These are phyloP conservation scores for Prolemur simus DNA, from an alignment of 2,113 vertebrate genomes.

Conservation along the genomic window DNA sequence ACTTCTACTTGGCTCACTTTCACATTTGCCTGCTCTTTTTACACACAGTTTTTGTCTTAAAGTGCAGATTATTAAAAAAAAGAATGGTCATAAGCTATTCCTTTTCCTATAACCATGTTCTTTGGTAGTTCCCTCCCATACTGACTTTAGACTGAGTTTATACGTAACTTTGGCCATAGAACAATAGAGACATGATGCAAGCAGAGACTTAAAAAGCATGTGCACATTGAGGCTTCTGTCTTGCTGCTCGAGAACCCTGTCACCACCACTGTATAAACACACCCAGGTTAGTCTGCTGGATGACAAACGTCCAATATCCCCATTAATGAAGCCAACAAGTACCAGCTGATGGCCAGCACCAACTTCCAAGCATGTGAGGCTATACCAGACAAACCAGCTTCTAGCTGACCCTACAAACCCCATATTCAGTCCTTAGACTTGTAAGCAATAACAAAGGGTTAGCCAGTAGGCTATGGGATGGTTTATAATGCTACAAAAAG, in stretches of 20 bases:
- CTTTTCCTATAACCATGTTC: neutral
- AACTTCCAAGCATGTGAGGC: neutral
- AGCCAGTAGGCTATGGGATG: neutral
- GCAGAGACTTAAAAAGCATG: neutral
- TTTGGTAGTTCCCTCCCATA: neutral
- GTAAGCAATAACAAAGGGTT: neutral
- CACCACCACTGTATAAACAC: neutral
- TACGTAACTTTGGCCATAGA: neutral
- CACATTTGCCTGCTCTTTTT: neutral
- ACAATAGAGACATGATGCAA: neutral
- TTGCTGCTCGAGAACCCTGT: neutral
- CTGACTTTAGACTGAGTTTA: neutral
- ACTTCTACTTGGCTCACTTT: neutral
- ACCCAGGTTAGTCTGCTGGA: neutral
- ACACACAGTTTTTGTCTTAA: neutral
- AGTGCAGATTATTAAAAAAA: neutral
- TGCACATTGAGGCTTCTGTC: neutral
- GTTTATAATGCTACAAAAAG: neutral
- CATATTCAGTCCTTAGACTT: neutral
- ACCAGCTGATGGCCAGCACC: neutral
- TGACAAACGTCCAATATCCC: neutral
- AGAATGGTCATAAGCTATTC: neutral
- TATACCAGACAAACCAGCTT: neutral
- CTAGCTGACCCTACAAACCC: neutral
- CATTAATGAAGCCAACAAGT: neutral